Evolutionary conservation across 1,140 invertebrate species (phyloP).

Genomic region (Bombus picipes): DNA sequence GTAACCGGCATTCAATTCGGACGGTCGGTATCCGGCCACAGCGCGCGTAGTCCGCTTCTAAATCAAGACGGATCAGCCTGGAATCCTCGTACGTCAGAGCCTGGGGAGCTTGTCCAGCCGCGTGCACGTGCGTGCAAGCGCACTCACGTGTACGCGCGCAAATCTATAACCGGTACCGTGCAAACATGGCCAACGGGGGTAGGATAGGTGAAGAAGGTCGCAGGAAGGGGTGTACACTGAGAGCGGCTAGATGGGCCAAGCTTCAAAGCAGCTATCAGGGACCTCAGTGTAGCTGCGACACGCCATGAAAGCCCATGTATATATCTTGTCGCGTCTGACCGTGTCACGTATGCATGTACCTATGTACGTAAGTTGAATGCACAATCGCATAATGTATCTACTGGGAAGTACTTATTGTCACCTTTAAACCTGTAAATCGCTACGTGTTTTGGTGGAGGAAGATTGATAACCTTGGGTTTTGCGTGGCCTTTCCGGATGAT

Average conservation of each 20-base stretch:
- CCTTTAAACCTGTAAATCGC: neutral
- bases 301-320: conserved; percentile 18
- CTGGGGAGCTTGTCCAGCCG: conserved; percentile 1
- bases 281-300: conserved; percentile 7
- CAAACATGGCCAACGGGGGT: neutral
- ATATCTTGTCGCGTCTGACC: neutral
- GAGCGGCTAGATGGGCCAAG: neutral
- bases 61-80: conserved; percentile 51
- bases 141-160: conserved; percentile 21
- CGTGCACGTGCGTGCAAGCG: conserved; percentile 41
- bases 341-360: neutral
- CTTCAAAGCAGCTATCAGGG: neutral
- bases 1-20: conserved; percentile 44
- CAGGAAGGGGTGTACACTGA: no score
- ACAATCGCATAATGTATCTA: neutral
- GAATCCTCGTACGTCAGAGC: conserved; percentile 50
- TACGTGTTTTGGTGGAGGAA: neutral
- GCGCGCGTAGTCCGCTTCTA: conserved; percentile 34
- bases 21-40: conserved; percentile 23
- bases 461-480: neutral
- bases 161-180: conserved; percentile 28
- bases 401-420: neutral
- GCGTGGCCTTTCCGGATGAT: no score
- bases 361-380: neutral
- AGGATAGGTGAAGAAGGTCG: no score